A percentile compares a stretch with the other conserved stretches of the same genome.
Evolutionary conservation across 2,888 invertebrate genomes (phyloP).

Genomic region (Nasonia oneida): DNA sequence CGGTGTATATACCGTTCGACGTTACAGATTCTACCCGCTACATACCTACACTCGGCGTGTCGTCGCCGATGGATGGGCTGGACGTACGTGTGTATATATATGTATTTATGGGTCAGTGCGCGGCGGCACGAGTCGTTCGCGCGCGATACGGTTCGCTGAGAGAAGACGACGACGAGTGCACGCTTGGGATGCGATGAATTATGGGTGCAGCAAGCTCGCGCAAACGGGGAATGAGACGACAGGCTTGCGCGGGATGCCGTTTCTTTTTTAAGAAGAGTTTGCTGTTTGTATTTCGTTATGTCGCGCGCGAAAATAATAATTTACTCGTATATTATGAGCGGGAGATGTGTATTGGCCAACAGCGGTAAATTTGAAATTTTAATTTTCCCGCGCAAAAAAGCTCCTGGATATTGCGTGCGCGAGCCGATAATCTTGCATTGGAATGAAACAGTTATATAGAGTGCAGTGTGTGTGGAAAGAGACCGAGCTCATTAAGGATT

Average conservation of each 20-base stretch:
- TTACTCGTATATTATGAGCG: not conserved
- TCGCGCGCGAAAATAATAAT: not conserved
- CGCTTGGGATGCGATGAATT: slow-evolving; percentile 6
- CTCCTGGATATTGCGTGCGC: not conserved
- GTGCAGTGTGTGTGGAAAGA: not conserved
- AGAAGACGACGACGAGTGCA: not conserved
- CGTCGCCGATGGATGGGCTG: not conserved
- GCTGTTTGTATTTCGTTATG: not conserved
- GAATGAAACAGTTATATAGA: not conserved
- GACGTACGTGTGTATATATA: not conserved
- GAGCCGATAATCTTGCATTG: not conserved
- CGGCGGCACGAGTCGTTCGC: slow-evolving; percentile 4
- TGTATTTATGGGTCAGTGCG: slow-evolving; percentile 10
- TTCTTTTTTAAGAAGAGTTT: not conserved
- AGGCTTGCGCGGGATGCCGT: not conserved
- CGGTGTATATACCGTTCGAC: slow-evolving; percentile 54
- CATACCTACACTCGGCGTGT: not conserved
- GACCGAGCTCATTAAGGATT: not conserved
- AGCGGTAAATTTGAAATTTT: not conserved
- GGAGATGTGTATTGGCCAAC: not conserved
- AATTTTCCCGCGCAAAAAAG: slow-evolving; percentile 10
- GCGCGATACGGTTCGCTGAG: not conserved
- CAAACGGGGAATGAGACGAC: not conserved
- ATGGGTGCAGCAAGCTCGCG: not conserved
- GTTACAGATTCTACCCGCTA: slow-evolving; percentile 47